Conservation (phyloP, 2,113 vertebrate species). For the Hyperopisus bebe region DNA sequence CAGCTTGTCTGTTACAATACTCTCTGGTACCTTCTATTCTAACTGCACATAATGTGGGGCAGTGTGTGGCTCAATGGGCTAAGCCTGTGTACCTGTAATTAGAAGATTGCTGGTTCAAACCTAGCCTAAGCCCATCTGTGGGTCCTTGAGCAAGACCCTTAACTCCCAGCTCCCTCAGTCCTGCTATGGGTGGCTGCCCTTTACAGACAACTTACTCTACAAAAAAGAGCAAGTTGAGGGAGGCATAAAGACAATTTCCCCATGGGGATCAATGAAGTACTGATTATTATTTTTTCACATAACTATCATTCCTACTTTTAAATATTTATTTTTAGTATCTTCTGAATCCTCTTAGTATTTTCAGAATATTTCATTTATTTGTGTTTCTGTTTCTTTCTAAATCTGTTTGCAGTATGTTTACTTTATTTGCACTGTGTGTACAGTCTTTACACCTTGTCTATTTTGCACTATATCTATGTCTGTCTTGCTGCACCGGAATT, state of each 20-base stretch:
- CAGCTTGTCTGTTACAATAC: neutral
- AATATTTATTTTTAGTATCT: neutral
- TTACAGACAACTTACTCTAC: too few relatives aligned
- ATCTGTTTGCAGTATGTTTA: neutral
- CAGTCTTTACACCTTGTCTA: neutral
- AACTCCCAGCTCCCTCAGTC: too few relatives aligned
- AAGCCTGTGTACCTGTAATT: too few relatives aligned
- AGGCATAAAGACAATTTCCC: too few relatives aligned
- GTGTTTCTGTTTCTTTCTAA: neutral
- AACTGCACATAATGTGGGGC: neutral
- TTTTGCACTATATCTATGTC: too few relatives aligned
- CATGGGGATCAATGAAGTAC: too few relatives aligned
- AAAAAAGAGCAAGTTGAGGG: too few relatives aligned
- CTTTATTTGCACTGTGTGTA: neutral
- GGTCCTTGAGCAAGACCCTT: too few relatives aligned
- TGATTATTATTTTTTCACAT: neutral
- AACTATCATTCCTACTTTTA: neutral
- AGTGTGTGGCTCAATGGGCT: too few relatives aligned
- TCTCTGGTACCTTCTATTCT: neutral
- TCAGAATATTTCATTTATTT: neutral
- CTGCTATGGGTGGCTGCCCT: too few relatives aligned
- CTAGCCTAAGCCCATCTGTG: too few relatives aligned
- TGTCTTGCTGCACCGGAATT: neutral
- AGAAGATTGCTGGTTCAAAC: too few relatives aligned
- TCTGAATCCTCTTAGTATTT: neutral